Conservation (phyloP, 2,797 vertebrate species). For the Karalla daura region DNA sequence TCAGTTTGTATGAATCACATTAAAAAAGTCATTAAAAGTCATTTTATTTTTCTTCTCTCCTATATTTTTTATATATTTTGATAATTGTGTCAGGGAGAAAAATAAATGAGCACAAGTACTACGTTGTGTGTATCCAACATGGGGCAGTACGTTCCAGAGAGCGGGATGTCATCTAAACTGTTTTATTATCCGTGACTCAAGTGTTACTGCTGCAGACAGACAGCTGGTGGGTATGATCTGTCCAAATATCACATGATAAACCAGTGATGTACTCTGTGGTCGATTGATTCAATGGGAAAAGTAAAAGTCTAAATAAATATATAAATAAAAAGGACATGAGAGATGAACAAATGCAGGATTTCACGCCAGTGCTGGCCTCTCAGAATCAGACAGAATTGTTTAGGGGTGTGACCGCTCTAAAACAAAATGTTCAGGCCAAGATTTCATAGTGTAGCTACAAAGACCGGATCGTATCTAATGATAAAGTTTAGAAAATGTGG, state of each 20-base stretch:
- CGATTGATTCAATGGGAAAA: background rate
- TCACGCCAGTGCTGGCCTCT: background rate
- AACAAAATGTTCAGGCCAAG: background rate
- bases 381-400: background rate
- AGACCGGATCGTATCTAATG: no score
- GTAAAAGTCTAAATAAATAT: no score
- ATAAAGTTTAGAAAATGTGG: no score
- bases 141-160: conserved; percentile 4
- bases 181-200: conserved; percentile 3
- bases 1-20: background rate
- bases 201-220: conserved; percentile 13
- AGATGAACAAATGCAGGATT: background rate
- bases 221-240: background rate
- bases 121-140: background rate
- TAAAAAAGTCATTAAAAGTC: background rate
- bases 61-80: background rate
- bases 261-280: background rate
- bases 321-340: background rate
- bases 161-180: background rate
- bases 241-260: conserved; percentile 14
- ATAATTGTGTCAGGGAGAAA: background rate
- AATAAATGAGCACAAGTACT: background rate
- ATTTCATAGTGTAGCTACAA: background rate
- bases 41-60: background rate
- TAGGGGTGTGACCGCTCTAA: background rate